phyloP scores from a whole-genome alignment of 2,797 vertebrate genomes.

The Salmo trutta region DNA sequence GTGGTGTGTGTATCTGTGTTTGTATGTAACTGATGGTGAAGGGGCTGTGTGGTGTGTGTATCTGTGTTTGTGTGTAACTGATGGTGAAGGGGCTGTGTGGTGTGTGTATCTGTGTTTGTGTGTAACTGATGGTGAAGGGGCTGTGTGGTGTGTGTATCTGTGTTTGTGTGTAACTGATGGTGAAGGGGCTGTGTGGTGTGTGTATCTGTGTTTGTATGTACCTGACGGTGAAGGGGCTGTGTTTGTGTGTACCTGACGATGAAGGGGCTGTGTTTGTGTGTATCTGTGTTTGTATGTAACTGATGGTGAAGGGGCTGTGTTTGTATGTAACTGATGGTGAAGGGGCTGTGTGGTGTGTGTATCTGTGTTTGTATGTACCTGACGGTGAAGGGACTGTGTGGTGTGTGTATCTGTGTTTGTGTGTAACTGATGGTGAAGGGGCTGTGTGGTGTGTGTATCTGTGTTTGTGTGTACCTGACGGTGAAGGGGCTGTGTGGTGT shows the following conservation, averaged over 20 bases:
- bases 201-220: conserved; percentile 81
- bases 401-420: no score
- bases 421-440: neutral
- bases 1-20: no score
- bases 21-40: conserved; percentile 84
- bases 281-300: conserved; percentile 82
- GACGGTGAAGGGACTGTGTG: conserved; percentile 79
- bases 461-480: conserved; percentile 53
- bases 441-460: conserved; percentile 90
- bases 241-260: conserved; percentile 20
- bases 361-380: conserved; percentile 47
- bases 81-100: conserved; percentile 75
- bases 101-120: conserved; percentile 84
- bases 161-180: conserved; percentile 81
- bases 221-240: conserved; percentile 89
- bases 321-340: conserved; percentile 82
- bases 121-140: conserved; percentile 65
- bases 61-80: neutral
- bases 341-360: conserved; percentile 87
- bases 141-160: conserved; percentile 91
- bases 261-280: conserved; percentile 89
- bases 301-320: conserved; percentile 88
- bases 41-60: conserved; percentile 84
- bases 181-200: conserved; percentile 90
- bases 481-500: conserved; percentile 88